Percentiles rank a stretch among this genome's conserved stretches.
Evolutionary conservation across 2,113 vertebrate genomes (phyloP).

Genomic region (Ceuthmochares aereus): DNA sequence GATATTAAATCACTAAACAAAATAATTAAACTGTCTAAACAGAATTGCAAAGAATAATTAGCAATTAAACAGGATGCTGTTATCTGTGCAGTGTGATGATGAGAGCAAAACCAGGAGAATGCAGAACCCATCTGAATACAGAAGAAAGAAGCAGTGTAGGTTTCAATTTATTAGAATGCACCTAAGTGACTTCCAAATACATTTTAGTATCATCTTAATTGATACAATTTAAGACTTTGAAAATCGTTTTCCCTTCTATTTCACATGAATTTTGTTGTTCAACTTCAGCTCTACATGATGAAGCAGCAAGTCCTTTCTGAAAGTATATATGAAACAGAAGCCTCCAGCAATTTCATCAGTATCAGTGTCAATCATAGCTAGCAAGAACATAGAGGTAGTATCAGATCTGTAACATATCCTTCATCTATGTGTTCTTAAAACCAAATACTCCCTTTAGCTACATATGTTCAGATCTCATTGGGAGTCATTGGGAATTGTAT

Average conservation of each 20-base stretch:
- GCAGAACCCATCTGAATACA: not conserved
- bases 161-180: not conserved
- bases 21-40: constrained; percentile 66
- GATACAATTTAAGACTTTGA: not conserved
- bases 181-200: not conserved
- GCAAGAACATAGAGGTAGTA: not conserved
- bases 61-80: constrained; percentile 43
- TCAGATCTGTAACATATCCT: not conserved
- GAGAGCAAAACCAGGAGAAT: not conserved
- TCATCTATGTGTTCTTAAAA: not conserved
- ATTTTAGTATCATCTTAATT: not conserved
- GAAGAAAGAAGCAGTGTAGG: not conserved
- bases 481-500: not conserved
- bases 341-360: not conserved
- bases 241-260: not conserved
- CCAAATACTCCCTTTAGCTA: not conserved
- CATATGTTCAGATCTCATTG: not conserved
- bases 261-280: not conserved
- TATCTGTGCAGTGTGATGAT: constrained; percentile 27
- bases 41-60: constrained; percentile 65
- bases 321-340: not conserved
- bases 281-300: not conserved
- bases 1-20: constrained; percentile 63
- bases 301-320: not conserved
- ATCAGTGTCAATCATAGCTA: not conserved